These are phyloP conservation scores for Ochotona curzoniae DNA, from an alignment of 2,113 vertebrate genomes.

Conservation along the genomic window DNA sequence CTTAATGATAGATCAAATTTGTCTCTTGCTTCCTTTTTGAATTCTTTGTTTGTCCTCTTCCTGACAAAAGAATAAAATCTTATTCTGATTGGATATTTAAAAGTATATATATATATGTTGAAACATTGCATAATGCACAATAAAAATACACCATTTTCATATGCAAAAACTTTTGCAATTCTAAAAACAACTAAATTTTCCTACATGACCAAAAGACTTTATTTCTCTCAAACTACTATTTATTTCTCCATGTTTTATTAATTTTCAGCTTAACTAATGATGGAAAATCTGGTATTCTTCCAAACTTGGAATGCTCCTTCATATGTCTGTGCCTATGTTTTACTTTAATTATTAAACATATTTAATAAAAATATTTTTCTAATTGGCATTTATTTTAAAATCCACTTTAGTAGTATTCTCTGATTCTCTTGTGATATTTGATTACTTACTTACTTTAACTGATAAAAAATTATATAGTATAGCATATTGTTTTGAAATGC, in stretches of 20 bases:
- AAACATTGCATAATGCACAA: too few relatives aligned
- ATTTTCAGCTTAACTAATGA: not conserved
- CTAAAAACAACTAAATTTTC: not conserved
- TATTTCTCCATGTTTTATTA: not conserved
- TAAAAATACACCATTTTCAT: too few relatives aligned
- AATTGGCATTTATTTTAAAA: slow-evolving; percentile 18
- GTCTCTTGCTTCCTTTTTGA: not conserved
- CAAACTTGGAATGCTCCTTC: not conserved
- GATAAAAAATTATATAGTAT: not conserved
- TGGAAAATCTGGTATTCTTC: not conserved
- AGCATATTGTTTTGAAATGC: not conserved
- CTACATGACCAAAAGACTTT: not conserved
- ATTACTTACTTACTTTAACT: slow-evolving; percentile 9
- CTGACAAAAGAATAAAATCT: not conserved
- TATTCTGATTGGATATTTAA: too few relatives aligned
- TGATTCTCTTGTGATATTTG: not conserved
- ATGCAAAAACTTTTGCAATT: too few relatives aligned
- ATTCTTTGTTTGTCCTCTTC: not conserved
- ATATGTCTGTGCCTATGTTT: not conserved
- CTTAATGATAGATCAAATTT: not conserved
- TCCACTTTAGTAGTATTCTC: not conserved
- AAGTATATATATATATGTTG: too few relatives aligned
- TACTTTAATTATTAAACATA: not conserved
- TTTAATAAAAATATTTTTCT: not conserved
- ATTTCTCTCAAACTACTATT: not conserved